Percentiles rank a stretch among this genome's conserved stretches.
phyloP scores from a whole-genome alignment of 1,140 invertebrate species.

The Drosophila varians region DNA sequence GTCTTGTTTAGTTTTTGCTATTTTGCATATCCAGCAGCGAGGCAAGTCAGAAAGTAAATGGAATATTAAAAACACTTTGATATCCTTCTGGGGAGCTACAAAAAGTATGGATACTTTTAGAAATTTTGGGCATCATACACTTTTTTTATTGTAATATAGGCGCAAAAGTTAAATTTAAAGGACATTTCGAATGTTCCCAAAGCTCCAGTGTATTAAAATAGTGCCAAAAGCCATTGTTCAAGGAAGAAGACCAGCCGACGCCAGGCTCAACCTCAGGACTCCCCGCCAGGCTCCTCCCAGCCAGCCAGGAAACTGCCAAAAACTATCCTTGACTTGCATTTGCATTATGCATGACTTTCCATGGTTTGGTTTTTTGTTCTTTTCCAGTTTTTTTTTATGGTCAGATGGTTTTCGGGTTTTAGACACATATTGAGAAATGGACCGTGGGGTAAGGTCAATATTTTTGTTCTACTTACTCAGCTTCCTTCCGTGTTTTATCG shows the following conservation, averaged over 20 bases:
- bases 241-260: slow-evolving; percentile 40
- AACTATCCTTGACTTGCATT: slow-evolving; percentile 68
- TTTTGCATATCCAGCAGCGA: slow-evolving; percentile 32
- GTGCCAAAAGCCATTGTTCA: slow-evolving; percentile 19
- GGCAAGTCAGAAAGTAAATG: slow-evolving; percentile 47
- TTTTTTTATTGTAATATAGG: no score
- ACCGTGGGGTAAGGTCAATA: slow-evolving; percentile 21
- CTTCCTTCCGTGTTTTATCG: slow-evolving; percentile 15
- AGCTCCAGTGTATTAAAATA: slow-evolving; percentile 36
- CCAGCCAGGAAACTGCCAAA: slow-evolving; percentile 29
- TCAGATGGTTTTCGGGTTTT: neutral
- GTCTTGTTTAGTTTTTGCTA: slow-evolving; percentile 23
- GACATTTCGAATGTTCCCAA: neutral
- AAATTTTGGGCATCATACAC: no score
- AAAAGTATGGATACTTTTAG: neutral
- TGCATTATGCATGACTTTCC: slow-evolving; percentile 71
- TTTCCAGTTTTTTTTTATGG: slow-evolving; percentile 23
- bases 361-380: slow-evolving; percentile 28
- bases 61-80: slow-evolving; percentile 37
- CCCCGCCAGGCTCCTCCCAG: neutral
- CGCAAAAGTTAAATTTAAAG: neutral
- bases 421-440: slow-evolving; percentile 5
- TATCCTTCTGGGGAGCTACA: neutral
- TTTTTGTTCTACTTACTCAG: slow-evolving; percentile 29
- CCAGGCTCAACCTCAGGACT: slow-evolving; percentile 21